Conservation (phyloP, 2,888 invertebrate species). For the Creontiades dilutus region DNA sequence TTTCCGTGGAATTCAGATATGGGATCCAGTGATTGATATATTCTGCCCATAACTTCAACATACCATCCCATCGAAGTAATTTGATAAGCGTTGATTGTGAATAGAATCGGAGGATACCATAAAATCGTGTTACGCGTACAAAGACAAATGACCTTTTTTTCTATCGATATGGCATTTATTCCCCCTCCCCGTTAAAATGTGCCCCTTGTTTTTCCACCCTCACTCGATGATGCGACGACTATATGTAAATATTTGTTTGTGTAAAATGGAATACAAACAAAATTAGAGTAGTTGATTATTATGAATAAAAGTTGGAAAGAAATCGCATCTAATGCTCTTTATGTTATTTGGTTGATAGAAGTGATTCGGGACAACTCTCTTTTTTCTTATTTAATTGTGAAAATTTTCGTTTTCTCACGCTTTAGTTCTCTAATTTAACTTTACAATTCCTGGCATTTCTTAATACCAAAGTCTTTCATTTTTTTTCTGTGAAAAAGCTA, state of each 20-base stretch:
- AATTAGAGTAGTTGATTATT: constrained; percentile 27
- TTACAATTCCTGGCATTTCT: constrained; percentile 73
- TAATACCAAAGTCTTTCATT: constrained; percentile 75
- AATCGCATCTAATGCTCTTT: constrained; percentile 71
- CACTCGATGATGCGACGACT: not conserved
- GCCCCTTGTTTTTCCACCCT: constrained; percentile 43
- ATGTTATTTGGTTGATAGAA: constrained; percentile 70
- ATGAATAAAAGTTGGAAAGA: constrained; percentile 29
- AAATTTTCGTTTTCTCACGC: constrained; percentile 22
- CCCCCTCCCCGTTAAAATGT: not conserved
- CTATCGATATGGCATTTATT: constrained; percentile 23
- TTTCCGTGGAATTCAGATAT: too few species aligned
- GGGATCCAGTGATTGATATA: too few species aligned
- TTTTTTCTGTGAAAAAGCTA: constrained; percentile 53
- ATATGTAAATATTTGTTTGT: constrained; percentile 61
- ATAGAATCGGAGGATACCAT: not conserved
- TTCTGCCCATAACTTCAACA: too few species aligned
- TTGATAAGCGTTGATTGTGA: not conserved
- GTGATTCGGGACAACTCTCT: constrained; percentile 70
- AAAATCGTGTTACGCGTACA: not conserved
- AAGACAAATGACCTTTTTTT: not conserved
- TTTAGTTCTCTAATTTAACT: constrained; percentile 37
- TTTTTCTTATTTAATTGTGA: not conserved
- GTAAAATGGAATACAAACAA: constrained; percentile 45
- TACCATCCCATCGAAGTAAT: not conserved